Evolutionary conservation across 2,797 vertebrate genomes (phyloP), one percentile per base, ranked within the genome.

Genomic region (Danio jaintianensis): DNA sequence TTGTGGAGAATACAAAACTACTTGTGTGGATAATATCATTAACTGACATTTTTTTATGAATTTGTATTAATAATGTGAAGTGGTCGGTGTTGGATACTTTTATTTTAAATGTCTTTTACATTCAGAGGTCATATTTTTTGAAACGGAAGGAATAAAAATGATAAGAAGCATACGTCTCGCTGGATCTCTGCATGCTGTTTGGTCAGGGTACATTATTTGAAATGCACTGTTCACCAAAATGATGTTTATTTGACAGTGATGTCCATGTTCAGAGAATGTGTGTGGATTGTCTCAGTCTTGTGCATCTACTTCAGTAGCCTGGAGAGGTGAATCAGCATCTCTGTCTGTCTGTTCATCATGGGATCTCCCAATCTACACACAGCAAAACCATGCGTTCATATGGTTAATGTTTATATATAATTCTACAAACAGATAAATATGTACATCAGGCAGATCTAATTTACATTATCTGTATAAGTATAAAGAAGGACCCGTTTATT

Each of bases 121-220:
- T 59, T 38, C 75, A 56, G 53, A 68, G 22, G 64, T 78, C 16
- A 20, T 78, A 69, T 78, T 78, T 78, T 50, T 62, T 7, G 68
- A 40, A 40, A 58, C 22, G 47, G 9, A 78, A 66, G 55, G 15
- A 76, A n/a, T 47, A 47, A 47, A 78, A 62, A 75, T 52, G 22
- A n/a, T 52, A 55, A 36, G 1, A 16, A 55, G 18, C 6, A 36
- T 2, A 6, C 42, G 59, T 75, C 8, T 66, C 36, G 43, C 15
- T 52, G n/a, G 63, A 22, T 62, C 20, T 75, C 20, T 42, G 45
- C 45, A 63, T 52, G 47, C 29, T 11, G 12, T 59, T 29, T 48
- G 29, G 11, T 64, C 22, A 38, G 16, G 45, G 47, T 62, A 62
- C 11, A 18, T 52, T 4, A 42, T 52, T 64, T 64, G 16, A 64